Evolutionary conservation across 2,888 invertebrate species (phyloP).

Genomic region (Pristionchus fissidentatus): DNA sequence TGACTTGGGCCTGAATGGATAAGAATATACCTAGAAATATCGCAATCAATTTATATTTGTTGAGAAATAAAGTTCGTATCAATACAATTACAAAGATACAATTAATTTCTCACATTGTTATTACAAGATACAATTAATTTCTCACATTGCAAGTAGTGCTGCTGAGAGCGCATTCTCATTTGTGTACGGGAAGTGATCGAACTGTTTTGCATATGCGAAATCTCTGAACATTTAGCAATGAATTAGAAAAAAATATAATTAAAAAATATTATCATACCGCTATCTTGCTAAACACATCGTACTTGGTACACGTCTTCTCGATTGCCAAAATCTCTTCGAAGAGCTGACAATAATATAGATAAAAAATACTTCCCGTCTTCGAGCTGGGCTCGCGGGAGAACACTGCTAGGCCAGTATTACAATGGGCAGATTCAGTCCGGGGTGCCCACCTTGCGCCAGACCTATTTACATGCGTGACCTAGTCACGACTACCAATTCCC

Average conservation of each 20-base stretch:
- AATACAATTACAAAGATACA: too few species aligned
- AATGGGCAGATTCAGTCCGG: too few species aligned
- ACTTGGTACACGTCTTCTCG: not conserved
- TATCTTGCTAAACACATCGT: not conserved
- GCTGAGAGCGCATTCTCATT: not conserved
- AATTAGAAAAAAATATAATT: not conserved
- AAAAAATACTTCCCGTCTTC: too few species aligned
- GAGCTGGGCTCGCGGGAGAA: too few species aligned
- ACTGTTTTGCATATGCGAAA: not conserved
- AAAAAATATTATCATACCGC: not conserved
- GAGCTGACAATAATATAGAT: not conserved
- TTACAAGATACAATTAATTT: too few species aligned
- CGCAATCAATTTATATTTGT: not conserved
- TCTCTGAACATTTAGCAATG: not conserved
- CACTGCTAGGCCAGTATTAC: too few species aligned
- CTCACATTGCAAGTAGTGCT: not conserved
- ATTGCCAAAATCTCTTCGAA: slow-evolving; percentile 2
- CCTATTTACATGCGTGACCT: too few species aligned
- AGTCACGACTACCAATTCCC: too few species aligned
- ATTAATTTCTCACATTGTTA: too few species aligned
- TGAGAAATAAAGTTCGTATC: too few species aligned
- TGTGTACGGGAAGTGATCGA: not conserved
- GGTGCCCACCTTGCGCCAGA: too few species aligned
- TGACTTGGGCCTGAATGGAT: not conserved
- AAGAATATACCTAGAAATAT: not conserved